Conservation (phyloP, 2,113 vertebrate species). For the Progne subis region DNA sequence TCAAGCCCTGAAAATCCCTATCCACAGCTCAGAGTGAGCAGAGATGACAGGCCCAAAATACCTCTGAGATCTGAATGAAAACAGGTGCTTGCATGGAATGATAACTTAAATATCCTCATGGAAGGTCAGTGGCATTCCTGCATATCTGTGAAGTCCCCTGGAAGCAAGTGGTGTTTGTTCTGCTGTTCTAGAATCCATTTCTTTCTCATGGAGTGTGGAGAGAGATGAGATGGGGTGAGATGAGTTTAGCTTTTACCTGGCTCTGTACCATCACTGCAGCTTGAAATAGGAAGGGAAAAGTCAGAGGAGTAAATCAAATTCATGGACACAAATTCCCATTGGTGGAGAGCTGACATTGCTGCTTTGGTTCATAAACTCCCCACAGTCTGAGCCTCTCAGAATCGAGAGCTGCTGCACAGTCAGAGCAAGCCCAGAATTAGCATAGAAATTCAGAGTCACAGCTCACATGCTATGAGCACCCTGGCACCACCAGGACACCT, state of each 20-base stretch:
- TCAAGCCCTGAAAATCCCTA: background rate
- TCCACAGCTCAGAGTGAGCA: background rate
- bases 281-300: background rate
- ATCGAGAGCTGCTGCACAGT: accelerated
- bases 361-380: background rate
- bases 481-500: background rate
- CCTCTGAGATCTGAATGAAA: accelerated
- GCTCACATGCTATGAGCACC: accelerated
- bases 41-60: background rate
- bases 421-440: background rate
- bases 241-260: background rate
- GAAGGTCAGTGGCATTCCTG: background rate
- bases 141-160: background rate
- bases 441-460: background rate
- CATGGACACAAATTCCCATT: accelerated
- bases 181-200: background rate
- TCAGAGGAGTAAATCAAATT: background rate
- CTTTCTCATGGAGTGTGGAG: accelerated
- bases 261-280: background rate
- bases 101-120: background rate
- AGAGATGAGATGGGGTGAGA: background rate
- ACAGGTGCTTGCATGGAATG: accelerated
- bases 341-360: too few relatives aligned
- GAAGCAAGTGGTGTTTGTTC: background rate
- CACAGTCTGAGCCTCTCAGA: accelerated